Percentiles rank a stretch among this genome's conserved stretches.
phyloP scores from a whole-genome alignment of 2,888 invertebrate genomes.

The Zele albiditarsus region DNA sequence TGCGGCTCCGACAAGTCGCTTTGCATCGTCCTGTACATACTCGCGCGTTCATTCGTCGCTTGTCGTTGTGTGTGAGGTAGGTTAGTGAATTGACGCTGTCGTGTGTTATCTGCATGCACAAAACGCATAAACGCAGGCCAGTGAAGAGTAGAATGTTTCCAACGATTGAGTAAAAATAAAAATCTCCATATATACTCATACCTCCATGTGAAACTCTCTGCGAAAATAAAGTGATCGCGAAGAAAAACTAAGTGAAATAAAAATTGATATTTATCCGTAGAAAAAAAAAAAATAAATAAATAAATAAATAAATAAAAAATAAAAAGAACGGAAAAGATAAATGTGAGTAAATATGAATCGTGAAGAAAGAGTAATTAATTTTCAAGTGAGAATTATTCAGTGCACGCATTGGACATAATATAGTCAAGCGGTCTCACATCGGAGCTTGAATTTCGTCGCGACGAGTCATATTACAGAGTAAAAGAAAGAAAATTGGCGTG shows the following conservation, averaged over 20 bases:
- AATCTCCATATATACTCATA: neutral
- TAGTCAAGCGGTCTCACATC: neutral
- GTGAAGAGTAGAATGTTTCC: slow-evolving; percentile 64
- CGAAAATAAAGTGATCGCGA: too few species aligned
- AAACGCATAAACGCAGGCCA: slow-evolving; percentile 61
- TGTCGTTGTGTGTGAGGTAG: slow-evolving; percentile 62
- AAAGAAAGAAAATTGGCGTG: neutral
- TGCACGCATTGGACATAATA: slow-evolving; percentile 6
- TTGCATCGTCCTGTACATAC: slow-evolving; percentile 53
- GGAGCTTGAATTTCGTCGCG: slow-evolving; percentile 31
- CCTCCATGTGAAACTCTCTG: too few species aligned
- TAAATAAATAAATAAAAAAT: neutral
- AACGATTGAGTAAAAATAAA: slow-evolving; percentile 62
- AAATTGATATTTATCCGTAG: neutral
- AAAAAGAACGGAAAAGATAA: neutral
- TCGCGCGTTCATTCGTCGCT: slow-evolving; percentile 31
- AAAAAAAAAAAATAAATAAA: neutral
- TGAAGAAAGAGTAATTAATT: slow-evolving; percentile 53
- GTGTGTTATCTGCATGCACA: slow-evolving; percentile 66
- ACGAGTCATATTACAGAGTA: slow-evolving; percentile 17
- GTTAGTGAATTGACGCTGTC: slow-evolving; percentile 65
- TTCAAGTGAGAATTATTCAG: slow-evolving; percentile 24
- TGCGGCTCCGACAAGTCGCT: slow-evolving; percentile 48
- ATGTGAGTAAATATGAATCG: neutral
- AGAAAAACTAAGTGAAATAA: too few species aligned